Evolutionary conservation across 92 coral and sea anemone genomes (phyloP).

Genomic region (Zoanthus solanderi): DNA sequence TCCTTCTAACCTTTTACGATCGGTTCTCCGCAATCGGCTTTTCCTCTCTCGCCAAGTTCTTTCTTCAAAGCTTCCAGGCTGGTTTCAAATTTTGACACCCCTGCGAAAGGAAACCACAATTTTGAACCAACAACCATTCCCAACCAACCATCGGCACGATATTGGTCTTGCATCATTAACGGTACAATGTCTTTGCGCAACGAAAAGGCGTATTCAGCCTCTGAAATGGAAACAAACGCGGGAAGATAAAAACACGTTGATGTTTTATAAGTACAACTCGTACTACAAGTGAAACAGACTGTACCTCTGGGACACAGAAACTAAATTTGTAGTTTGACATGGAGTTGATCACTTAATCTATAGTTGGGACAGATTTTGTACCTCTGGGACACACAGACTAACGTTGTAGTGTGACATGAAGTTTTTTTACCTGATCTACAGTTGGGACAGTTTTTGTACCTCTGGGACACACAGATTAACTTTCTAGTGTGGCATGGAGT

Average conservation of each 20-base stretch:
- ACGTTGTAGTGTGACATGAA: constrained; percentile 44
- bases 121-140: constrained; percentile 88
- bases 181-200: constrained; percentile 81
- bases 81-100: constrained; percentile 51
- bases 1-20: neutral
- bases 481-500: constrained; percentile 43
- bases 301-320: constrained; percentile 85
- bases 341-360: neutral
- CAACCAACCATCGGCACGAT: constrained; percentile 87
- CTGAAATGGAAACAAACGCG: constrained; percentile 27
- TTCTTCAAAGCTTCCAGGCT: constrained; percentile 61
- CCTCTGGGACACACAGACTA: constrained; percentile 83
- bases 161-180: constrained; percentile 78
- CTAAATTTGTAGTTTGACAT: constrained; percentile 59
- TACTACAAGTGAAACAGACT: constrained; percentile 85
- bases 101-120: constrained; percentile 81
- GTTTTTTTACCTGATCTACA: constrained; percentile 2
- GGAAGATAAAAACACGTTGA: neutral
- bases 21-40: neutral
- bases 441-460: constrained; percentile 84
- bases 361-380: constrained; percentile 88
- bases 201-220: constrained; percentile 88
- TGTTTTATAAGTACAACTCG: neutral
- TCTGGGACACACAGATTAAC: constrained; percentile 83
- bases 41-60: constrained; percentile 78